These are phyloP conservation scores for Corapipo altera DNA, from an alignment of 2,113 vertebrate genomes.

Conservation along the genomic window DNA sequence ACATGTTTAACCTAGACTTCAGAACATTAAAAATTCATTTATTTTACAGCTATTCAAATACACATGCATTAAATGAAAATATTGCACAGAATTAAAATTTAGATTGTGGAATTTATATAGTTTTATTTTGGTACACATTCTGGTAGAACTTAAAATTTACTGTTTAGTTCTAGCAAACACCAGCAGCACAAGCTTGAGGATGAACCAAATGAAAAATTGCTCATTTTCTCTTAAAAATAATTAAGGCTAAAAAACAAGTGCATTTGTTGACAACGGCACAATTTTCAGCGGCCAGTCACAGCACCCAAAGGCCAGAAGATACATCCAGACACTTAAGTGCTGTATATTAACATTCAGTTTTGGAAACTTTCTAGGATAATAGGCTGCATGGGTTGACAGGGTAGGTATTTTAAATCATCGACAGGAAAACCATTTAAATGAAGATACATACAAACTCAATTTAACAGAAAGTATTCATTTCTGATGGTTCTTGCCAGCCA, in stretches of 20 bases:
- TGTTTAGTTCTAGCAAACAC: slow-evolving; percentile 67
- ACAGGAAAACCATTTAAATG: slow-evolving; percentile 53
- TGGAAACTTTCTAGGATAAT: slow-evolving; percentile 29
- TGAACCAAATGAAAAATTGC: slow-evolving; percentile 68
- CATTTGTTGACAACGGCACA: slow-evolving; percentile 80
- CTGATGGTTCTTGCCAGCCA: slow-evolving; percentile 59
- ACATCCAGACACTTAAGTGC: slow-evolving; percentile 53
- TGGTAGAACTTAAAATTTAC: slow-evolving; percentile 72
- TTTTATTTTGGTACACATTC: slow-evolving; percentile 72
- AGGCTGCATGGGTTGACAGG: slow-evolving; percentile 46
- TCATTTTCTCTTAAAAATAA: slow-evolving; percentile 65
- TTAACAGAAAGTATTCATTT: slow-evolving; percentile 14
- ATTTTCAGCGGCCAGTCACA: slow-evolving; percentile 70
- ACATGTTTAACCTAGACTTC: slow-evolving; percentile 77
- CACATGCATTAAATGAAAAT: slow-evolving; percentile 92
- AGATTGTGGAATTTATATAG: slow-evolving; percentile 74
- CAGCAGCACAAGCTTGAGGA: slow-evolving; percentile 75
- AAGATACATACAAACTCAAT: not conserved
- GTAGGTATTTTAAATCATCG: slow-evolving; percentile 10
- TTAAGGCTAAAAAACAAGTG: slow-evolving; percentile 84
- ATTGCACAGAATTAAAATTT: slow-evolving; percentile 93
- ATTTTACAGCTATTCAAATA: slow-evolving; percentile 87
- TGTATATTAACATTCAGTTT: slow-evolving; percentile 70
- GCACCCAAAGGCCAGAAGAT: slow-evolving; percentile 63
- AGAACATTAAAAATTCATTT: slow-evolving; percentile 83